phyloP scores from a whole-genome alignment of 2,888 invertebrate species.

The Hoplodrina ambigua region DNA sequence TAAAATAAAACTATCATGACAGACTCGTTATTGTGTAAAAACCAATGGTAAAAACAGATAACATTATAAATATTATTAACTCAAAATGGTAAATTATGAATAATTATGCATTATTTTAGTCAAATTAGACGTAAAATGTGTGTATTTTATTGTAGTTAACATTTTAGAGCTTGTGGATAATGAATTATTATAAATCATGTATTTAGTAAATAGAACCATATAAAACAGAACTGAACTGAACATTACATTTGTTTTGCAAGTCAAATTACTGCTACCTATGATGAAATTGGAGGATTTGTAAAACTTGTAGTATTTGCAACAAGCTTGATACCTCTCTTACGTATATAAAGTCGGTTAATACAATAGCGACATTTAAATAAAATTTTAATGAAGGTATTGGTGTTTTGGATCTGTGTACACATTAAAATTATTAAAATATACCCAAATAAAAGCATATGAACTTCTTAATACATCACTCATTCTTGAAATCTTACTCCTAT shows the following conservation, averaged over 20 bases:
- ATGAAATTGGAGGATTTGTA: slow-evolving; percentile 61
- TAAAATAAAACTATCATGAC: slow-evolving; percentile 59
- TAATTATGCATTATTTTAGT: slow-evolving; percentile 48
- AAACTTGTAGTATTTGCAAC: slow-evolving; percentile 60
- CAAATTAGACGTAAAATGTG: slow-evolving; percentile 50
- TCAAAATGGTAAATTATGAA: slow-evolving; percentile 45
- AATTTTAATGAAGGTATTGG: slow-evolving; percentile 46
- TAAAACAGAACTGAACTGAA: slow-evolving; percentile 55
- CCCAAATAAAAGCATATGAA: slow-evolving; percentile 30
- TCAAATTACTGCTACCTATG: slow-evolving; percentile 40
- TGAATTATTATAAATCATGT: slow-evolving; percentile 63
- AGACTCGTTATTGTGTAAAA: slow-evolving; percentile 52
- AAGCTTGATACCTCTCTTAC: slow-evolving; percentile 38
- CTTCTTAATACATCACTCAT: not conserved
- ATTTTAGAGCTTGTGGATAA: slow-evolving; percentile 57
- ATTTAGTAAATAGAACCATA: slow-evolving; percentile 48
- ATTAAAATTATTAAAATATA: slow-evolving; percentile 22
- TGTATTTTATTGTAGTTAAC: slow-evolving; percentile 58
- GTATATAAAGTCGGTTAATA: slow-evolving; percentile 16
- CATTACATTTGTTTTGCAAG: slow-evolving; percentile 48
- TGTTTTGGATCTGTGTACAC: slow-evolving; percentile 33
- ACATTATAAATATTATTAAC: slow-evolving; percentile 45
- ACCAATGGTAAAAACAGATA: slow-evolving; percentile 38
- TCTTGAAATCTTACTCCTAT: slow-evolving; percentile 9
- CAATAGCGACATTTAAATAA: slow-evolving; percentile 61